phyloP scores from a whole-genome alignment of 2,797 vertebrate species.

The Serranus cabrilla region DNA sequence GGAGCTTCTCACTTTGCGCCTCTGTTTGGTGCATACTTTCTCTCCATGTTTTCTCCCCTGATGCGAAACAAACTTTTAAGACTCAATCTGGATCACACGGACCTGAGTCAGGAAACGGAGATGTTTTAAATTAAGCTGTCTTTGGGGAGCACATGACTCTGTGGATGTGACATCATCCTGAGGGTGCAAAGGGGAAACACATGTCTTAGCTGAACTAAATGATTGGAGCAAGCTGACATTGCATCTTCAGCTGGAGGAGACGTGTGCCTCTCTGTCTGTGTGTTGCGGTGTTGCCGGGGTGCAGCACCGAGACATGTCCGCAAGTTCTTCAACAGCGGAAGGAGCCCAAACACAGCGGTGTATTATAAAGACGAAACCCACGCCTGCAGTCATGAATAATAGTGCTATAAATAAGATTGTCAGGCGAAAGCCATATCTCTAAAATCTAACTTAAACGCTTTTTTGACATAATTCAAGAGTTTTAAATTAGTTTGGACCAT shows the following conservation, averaged over 20 bases:
- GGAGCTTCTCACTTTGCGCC: conserved; percentile 48
- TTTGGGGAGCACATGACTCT: conserved; percentile 75
- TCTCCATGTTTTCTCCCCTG: conserved; percentile 13
- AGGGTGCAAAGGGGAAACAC: conserved; percentile 81
- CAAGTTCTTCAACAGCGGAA: conserved; percentile 25
- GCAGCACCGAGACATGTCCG: conserved; percentile 35
- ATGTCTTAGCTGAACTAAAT: conserved; percentile 64
- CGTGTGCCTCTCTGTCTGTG: conserved; percentile 38
- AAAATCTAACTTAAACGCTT: neutral
- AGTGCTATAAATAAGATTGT: conserved; percentile 8
- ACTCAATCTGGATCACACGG: conserved; percentile 24
- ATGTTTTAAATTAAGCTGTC: conserved; percentile 76
- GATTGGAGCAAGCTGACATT: conserved; percentile 59
- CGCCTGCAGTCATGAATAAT: conserved; percentile 3
- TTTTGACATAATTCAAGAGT: neutral
- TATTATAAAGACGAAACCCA: conserved; percentile 15
- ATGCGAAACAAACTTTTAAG: conserved; percentile 28
- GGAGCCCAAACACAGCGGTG: conserved; percentile 26
- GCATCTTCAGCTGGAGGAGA: conserved; percentile 55
- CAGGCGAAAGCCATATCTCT: neutral
- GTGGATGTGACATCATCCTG: conserved; percentile 81
- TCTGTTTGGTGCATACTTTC: conserved; percentile 33
- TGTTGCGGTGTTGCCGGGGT: conserved; percentile 54
- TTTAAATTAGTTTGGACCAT: neutral
- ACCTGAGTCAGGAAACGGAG: conserved; percentile 55